Conservation (phyloP, 2,113 vertebrate genomes). For the Odobenus rosmarus region DNA sequence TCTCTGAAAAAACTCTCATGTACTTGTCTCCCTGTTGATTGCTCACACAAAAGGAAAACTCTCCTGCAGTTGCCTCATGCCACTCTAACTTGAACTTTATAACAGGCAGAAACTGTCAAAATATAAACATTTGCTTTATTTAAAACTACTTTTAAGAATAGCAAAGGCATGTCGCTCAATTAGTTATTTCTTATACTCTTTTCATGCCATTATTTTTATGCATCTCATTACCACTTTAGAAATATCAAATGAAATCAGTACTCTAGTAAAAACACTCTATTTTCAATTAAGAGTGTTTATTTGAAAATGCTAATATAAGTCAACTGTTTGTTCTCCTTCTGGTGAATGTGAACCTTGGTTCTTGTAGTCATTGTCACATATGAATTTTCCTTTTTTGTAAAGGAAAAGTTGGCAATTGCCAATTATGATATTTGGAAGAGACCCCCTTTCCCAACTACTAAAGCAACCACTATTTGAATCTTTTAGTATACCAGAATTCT, state of each 20-base stretch:
- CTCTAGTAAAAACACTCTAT: conserved; percentile 48
- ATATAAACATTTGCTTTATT: background rate
- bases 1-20: background rate
- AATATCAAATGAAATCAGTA: conserved; percentile 58
- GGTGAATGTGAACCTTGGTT: background rate
- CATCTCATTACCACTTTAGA: conserved; percentile 21
- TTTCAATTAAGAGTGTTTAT: conserved; percentile 63
- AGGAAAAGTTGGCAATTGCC: conserved; percentile 38
- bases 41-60: background rate
- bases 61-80: background rate
- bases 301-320: conserved; percentile 50
- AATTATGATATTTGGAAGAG: conserved; percentile 34
- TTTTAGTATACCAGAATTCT: background rate
- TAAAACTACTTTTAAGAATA: conserved; percentile 25
- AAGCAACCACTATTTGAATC: background rate
- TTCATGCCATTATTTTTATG: background rate
- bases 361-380: conserved; percentile 23
- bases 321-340: background rate
- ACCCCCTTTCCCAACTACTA: background rate
- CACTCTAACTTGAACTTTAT: conserved; percentile 8
- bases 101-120: background rate
- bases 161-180: background rate
- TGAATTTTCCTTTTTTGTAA: conserved; percentile 1
- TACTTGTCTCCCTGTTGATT: background rate
- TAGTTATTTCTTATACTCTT: background rate